phyloP scores from a whole-genome alignment of 1,140 invertebrate genomes.

The Lamellibrachia luymesi region DNA sequence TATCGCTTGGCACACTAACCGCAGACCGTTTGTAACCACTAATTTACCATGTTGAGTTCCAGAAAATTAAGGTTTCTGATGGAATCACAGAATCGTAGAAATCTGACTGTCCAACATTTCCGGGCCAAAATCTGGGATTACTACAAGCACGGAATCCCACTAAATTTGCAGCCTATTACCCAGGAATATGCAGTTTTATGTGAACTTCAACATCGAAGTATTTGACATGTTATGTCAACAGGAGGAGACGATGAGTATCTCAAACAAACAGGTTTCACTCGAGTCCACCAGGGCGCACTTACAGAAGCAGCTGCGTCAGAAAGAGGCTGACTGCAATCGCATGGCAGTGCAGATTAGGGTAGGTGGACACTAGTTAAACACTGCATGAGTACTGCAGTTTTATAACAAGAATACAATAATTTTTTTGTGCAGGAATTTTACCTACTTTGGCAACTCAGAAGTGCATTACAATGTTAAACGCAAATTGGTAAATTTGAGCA shows the following conservation, averaged over 20 bases:
- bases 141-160: too few relatives aligned
- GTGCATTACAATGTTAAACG: not conserved
- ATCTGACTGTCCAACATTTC: too few relatives aligned
- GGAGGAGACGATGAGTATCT: slow-evolving; percentile 49
- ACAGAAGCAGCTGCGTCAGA: slow-evolving; percentile 53
- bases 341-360: slow-evolving; percentile 56
- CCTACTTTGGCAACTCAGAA: not conserved
- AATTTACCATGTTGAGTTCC: too few relatives aligned
- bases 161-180: too few relatives aligned
- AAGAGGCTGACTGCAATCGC: slow-evolving; percentile 56
- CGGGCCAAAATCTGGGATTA: too few relatives aligned
- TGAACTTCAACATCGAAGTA: not conserved
- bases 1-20: too few relatives aligned
- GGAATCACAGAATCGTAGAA: too few relatives aligned
- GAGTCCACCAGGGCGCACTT: slow-evolving; percentile 54
- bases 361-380: slow-evolving; percentile 13
- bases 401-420: not conserved
- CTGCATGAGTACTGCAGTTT: not conserved
- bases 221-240: slow-evolving; percentile 20
- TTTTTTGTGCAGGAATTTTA: not conserved
- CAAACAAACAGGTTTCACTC: slow-evolving; percentile 49
- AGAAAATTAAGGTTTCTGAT: too few relatives aligned
- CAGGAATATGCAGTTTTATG: not conserved
- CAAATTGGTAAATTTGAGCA: not conserved
- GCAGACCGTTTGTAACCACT: too few relatives aligned